phyloP scores from a whole-genome alignment of 2,888 invertebrate genomes.

The Melikaiella ostensackeni region DNA sequence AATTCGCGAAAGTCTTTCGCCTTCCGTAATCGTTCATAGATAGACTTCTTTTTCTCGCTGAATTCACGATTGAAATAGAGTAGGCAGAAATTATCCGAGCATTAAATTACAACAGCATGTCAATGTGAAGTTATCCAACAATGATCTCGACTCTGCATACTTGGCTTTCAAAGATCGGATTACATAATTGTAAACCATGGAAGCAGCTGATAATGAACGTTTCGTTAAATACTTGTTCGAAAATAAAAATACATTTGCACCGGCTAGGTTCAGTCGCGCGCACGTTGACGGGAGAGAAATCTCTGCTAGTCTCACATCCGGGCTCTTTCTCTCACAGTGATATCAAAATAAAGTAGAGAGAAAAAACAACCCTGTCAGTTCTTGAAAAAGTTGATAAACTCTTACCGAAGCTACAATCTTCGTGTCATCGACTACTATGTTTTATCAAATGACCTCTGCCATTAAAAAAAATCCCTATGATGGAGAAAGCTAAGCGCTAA shows the following conservation, averaged over 20 bases:
- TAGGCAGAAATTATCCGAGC: constrained; percentile 42
- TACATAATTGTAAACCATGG: constrained; percentile 50
- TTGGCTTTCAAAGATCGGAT: constrained; percentile 47
- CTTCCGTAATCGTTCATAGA: constrained; percentile 9
- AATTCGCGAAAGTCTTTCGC: background rate
- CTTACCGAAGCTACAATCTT: constrained; percentile 17
- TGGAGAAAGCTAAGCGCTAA: constrained; percentile 23
- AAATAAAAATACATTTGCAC: background rate
- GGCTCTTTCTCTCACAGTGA: constrained; percentile 4
- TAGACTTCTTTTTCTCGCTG: constrained; percentile 1
- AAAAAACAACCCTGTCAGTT: background rate
- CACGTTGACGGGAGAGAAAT: background rate
- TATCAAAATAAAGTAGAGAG: constrained; percentile 6
- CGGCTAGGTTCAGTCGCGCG: background rate
- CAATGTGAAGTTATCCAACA: constrained; percentile 48
- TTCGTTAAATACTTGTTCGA: background rate
- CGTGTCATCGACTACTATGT: constrained; percentile 36
- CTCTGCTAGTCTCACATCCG: background rate
- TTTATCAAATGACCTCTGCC: constrained; percentile 39
- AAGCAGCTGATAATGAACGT: constrained; percentile 40
- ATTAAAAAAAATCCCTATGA: constrained; percentile 26
- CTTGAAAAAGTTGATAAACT: constrained; percentile 35
- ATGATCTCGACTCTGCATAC: constrained; percentile 41
- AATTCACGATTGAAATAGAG: constrained; percentile 27
- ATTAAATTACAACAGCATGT: constrained; percentile 45